phyloP scores from a whole-genome alignment of 2,888 invertebrate species.

The Gari tellinella region DNA sequence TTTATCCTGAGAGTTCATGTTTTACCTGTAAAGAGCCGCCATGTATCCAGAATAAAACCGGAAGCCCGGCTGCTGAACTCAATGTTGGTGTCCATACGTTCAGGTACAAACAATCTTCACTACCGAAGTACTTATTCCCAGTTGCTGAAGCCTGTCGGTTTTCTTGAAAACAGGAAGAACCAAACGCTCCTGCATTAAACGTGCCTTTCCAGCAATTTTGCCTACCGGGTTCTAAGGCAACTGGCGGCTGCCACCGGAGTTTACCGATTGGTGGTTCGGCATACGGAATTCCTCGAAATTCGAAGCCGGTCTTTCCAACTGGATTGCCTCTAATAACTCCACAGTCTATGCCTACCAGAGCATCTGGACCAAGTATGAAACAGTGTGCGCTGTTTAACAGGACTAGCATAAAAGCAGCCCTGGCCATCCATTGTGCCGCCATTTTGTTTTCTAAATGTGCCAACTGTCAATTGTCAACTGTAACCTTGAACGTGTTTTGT shows the following conservation, averaged over 20 bases:
- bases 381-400: no score
- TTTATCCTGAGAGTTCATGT: no score
- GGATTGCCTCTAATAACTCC: slow-evolving; percentile 58
- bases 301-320: no score
- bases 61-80: slow-evolving; percentile 60
- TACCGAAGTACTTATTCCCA: slow-evolving; percentile 45
- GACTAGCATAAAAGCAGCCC: no score
- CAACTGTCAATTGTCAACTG: no score
- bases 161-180: slow-evolving; percentile 57
- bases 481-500: no score
- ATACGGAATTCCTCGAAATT: slow-evolving; percentile 70
- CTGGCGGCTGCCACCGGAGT: slow-evolving; percentile 64
- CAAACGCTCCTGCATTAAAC: slow-evolving; percentile 49
- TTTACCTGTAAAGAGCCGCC: no score
- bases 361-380: no score
- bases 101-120: slow-evolving; percentile 79
- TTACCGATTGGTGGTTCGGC: slow-evolving; percentile 62
- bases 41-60: slow-evolving; percentile 81
- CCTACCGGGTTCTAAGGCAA: slow-evolving; percentile 9
- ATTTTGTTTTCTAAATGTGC: no score
- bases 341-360: slow-evolving; percentile 46
- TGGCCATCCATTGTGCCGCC: no score
- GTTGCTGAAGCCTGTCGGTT: background rate
- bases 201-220: slow-evolving; percentile 67
- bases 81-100: slow-evolving; percentile 79